Percentiles rank a stretch among this genome's conserved stretches.
Conservation (phyloP, 2,113 vertebrate genomes). For the Tursiops truncatus region DNA sequence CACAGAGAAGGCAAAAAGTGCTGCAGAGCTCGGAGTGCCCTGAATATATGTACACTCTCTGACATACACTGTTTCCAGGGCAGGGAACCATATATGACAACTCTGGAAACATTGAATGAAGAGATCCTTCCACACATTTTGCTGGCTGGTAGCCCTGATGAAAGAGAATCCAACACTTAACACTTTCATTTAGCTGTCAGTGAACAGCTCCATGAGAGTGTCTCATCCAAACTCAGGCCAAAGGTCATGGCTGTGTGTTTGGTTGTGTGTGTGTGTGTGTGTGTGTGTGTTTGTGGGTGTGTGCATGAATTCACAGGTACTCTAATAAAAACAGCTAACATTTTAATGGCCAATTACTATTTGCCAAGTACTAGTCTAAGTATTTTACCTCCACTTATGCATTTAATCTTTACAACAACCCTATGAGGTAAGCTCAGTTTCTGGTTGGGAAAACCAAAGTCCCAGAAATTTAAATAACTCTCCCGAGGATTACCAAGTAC, state of each 20-base stretch:
- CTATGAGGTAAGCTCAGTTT: neutral
- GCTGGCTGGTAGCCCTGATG: neutral
- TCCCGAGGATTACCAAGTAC: neutral
- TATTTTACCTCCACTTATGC: neutral
- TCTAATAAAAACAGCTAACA: neutral
- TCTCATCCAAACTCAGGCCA: neutral
- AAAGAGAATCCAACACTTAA: neutral
- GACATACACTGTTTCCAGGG: neutral
- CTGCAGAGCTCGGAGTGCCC: neutral
- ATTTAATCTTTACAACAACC: neutral
- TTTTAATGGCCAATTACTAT: neutral
- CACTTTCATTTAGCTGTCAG: neutral
- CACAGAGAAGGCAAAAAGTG: neutral
- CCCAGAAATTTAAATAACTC: neutral
- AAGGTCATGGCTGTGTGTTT: neutral
- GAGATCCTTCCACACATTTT: neutral
- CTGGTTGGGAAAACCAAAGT: neutral
- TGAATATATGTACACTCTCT: accelerated
- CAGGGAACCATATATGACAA: neutral
- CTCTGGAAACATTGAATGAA: neutral
- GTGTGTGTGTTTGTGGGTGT: neutral
- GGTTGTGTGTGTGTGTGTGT: neutral
- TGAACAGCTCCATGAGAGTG: neutral
- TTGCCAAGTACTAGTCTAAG: neutral
- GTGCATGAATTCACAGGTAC: neutral